Evolutionary conservation across 1,140 invertebrate genomes (phyloP).

Genomic region (Pachyrhynchus sulphureomaculatus): DNA sequence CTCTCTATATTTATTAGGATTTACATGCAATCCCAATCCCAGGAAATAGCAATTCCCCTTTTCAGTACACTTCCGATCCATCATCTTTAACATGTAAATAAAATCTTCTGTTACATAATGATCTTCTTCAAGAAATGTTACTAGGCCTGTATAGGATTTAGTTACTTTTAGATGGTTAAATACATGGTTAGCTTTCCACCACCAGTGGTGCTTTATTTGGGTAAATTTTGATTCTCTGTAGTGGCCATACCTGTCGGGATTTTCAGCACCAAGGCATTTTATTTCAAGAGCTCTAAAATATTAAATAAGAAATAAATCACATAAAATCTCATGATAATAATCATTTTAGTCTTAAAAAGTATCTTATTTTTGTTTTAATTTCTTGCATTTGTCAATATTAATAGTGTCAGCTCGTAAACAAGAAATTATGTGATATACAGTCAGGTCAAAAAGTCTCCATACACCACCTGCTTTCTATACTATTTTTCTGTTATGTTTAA

Average conservation of each 20-base stretch:
- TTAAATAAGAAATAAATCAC: no score
- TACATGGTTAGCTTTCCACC: slow-evolving; percentile 93
- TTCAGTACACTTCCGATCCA: slow-evolving; percentile 55
- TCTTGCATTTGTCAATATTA: no score
- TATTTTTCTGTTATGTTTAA: no score
- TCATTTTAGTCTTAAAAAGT: no score
- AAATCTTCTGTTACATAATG: slow-evolving; percentile 97
- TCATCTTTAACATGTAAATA: slow-evolving; percentile 79
- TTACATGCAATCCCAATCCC: no score
- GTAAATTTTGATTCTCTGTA: slow-evolving; percentile 95
- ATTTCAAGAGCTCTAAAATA: slow-evolving; percentile 73
- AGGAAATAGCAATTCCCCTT: no score
- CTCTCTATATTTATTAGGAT: not conserved
- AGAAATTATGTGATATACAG: no score
- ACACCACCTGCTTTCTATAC: no score
- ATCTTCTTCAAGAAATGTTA: slow-evolving; percentile 95
- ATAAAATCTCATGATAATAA: no score
- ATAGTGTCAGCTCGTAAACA: no score
- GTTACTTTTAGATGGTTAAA: slow-evolving; percentile 77
- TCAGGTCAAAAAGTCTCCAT: no score
- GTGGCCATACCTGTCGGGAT: slow-evolving; percentile 94
- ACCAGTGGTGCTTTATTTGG: slow-evolving; percentile 99
- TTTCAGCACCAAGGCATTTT: slow-evolving; percentile 86
- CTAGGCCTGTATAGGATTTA: slow-evolving; percentile 71
- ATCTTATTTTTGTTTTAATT: no score